Evolutionary conservation across 2,113 vertebrate genomes (phyloP).

Genomic region (Apus apus): DNA sequence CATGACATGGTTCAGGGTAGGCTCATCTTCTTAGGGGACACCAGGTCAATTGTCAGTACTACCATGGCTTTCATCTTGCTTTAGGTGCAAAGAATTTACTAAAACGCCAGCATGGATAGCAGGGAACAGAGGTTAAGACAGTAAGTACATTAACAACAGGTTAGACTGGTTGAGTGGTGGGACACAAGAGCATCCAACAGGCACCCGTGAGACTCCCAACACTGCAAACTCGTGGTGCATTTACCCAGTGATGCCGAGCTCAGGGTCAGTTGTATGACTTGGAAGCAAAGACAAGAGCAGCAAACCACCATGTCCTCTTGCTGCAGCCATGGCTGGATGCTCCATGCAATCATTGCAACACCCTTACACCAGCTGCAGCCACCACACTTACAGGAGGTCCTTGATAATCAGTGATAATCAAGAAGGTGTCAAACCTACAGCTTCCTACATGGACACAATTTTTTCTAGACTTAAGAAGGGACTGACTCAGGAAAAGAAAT

Average conservation of each 20-base stretch:
- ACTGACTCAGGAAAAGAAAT: background rate
- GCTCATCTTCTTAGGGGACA: background rate
- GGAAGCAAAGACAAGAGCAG: background rate
- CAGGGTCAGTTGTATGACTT: background rate
- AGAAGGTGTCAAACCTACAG: background rate
- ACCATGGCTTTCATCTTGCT: background rate
- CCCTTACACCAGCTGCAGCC: background rate
- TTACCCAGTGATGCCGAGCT: background rate
- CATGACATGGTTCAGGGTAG: background rate
- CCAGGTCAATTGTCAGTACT: background rate
- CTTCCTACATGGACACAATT: background rate
- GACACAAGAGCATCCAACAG: background rate
- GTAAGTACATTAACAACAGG: background rate
- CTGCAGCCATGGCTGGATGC: rapidly evolving
- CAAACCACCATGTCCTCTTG: background rate
- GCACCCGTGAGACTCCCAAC: background rate
- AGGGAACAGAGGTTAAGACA: background rate
- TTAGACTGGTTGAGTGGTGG: background rate
- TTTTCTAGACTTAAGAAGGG: background rate
- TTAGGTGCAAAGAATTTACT: background rate
- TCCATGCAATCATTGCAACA: rapidly evolving
- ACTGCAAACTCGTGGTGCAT: background rate
- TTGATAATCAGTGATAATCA: background rate
- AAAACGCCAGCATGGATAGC: background rate
- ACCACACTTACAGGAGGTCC: rapidly evolving